Conservation (phyloP, 2,113 vertebrate genomes). For the Otolemur garnettii region DNA sequence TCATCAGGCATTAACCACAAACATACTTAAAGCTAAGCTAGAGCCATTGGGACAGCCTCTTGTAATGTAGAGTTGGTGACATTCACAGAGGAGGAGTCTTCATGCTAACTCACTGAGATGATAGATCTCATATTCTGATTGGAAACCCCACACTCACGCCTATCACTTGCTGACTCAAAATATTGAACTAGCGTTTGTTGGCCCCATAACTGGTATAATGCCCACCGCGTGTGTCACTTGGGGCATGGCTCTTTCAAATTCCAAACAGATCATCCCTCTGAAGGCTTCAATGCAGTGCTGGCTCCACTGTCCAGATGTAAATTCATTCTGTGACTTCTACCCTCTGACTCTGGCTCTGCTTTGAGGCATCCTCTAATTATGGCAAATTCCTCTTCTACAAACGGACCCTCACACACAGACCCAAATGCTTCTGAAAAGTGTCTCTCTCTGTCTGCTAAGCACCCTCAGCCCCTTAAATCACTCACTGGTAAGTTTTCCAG, state of each 20-base stretch:
- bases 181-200: not conserved
- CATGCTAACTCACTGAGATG: not conserved
- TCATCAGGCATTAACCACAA: not conserved
- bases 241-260: not conserved
- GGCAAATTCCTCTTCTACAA: not conserved
- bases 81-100: not conserved
- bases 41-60: not conserved
- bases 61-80: not conserved
- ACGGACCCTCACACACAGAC: not conserved
- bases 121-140: not conserved
- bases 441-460: not conserved
- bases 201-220: not conserved
- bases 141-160: rapidly evolving
- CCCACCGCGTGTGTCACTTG: too few relatives aligned
- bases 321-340: not conserved
- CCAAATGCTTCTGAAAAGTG: not conserved
- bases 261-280: not conserved
- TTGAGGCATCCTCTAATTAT: not conserved
- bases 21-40: not conserved
- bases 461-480: not conserved
- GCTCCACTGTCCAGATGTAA: not conserved
- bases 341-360: not conserved
- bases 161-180: not conserved
- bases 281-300: not conserved
- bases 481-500: not conserved